phyloP scores from a whole-genome alignment of 53 echinoderm and acorn worm species.

The Stichopus horrens region DNA sequence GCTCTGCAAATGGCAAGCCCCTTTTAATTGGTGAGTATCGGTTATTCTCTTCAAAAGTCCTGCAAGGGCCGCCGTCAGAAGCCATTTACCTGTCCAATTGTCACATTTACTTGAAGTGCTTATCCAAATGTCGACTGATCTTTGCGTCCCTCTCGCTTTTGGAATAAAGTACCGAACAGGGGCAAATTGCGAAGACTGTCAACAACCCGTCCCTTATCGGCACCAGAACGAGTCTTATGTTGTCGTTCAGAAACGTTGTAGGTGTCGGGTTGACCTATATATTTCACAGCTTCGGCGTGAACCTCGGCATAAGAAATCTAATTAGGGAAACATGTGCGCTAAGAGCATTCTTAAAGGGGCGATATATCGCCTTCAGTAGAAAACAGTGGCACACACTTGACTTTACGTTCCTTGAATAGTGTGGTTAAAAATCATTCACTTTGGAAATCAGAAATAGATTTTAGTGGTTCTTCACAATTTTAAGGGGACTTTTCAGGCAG shows the following conservation, averaged over 20 bases:
- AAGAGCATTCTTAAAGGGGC: conserved; percentile 10
- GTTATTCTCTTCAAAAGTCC: background rate
- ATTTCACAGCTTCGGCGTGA: background rate
- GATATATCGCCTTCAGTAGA: background rate
- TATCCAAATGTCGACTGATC: background rate
- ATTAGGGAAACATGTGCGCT: conserved; percentile 7
- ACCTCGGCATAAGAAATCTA: conserved; percentile 27
- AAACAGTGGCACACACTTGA: background rate
- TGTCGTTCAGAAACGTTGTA: background rate
- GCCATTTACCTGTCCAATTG: background rate
- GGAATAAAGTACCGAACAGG: too few relatives aligned
- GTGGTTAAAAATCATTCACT: too few relatives aligned
- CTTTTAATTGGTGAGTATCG: background rate
- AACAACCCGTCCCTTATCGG: too few relatives aligned
- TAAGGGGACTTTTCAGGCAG: too few relatives aligned
- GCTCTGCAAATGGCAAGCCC: background rate
- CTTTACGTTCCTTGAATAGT: too few relatives aligned
- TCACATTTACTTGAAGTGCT: background rate
- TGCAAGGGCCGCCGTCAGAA: background rate
- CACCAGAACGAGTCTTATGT: too few relatives aligned
- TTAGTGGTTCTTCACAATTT: too few relatives aligned
- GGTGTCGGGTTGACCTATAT: conserved; percentile 20
- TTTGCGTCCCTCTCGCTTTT: background rate
- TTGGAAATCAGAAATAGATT: too few relatives aligned
- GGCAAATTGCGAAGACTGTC: too few relatives aligned